Conservation (phyloP, 2,797 vertebrate genomes). For the Chelon labrosus region DNA sequence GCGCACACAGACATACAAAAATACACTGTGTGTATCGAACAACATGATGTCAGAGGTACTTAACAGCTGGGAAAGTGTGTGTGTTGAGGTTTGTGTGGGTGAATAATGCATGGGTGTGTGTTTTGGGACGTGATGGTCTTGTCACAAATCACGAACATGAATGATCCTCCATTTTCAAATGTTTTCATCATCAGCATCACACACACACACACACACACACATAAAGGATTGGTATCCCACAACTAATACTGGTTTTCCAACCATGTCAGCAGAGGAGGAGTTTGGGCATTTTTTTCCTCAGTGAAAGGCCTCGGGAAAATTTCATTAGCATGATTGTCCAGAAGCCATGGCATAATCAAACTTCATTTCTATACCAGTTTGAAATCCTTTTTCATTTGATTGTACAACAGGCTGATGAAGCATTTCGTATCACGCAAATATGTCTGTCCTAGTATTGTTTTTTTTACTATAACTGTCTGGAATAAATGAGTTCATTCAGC, state of each 20-base stretch:
- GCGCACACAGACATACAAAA: slow-evolving; percentile 66
- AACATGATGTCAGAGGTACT: slow-evolving; percentile 72
- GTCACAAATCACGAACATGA: neutral
- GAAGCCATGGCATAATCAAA: slow-evolving; percentile 23
- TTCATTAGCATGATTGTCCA: slow-evolving; percentile 18
- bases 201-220: slow-evolving; percentile 12
- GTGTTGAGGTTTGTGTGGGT: slow-evolving; percentile 28
- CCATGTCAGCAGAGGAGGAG: neutral
- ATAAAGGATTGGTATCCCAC: neutral
- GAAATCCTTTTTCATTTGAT: slow-evolving; percentile 36
- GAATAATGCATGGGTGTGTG: slow-evolving; percentile 19
- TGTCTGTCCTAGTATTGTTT: neutral
- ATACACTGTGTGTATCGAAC: slow-evolving; percentile 69
- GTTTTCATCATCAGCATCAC: slow-evolving; percentile 4
- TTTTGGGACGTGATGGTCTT: slow-evolving; percentile 20
- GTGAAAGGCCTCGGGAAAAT: neutral
- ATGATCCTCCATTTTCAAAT: neutral
- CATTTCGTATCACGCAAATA: slow-evolving; percentile 1
- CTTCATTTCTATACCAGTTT: slow-evolving; percentile 35
- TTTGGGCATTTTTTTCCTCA: slow-evolving; percentile 13
- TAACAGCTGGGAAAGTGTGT: slow-evolving; percentile 67
- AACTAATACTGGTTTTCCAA: neutral
- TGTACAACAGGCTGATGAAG: slow-evolving; percentile 21
- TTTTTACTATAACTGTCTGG: neutral
- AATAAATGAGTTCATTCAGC: slow-evolving; percentile 27